These are phyloP conservation scores for Tanypteryx hageni DNA, from an alignment of 2,888 invertebrate species.

Conservation along the genomic window DNA sequence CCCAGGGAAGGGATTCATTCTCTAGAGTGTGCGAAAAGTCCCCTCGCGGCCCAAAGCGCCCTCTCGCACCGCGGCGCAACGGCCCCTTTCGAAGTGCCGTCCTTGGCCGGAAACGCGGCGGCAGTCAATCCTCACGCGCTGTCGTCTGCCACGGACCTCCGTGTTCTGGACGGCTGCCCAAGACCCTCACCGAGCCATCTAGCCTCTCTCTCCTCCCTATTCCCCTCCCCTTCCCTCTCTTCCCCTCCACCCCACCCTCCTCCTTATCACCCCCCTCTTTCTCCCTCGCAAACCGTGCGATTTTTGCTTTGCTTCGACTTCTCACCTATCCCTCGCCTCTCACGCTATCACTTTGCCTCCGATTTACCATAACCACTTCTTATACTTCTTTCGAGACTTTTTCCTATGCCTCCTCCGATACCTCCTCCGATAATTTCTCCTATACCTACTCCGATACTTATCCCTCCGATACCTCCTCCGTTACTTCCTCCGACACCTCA, in stretches of 20 bases:
- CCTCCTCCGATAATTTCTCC: too few species aligned
- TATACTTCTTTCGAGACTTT: too few species aligned
- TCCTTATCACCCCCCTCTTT: background rate
- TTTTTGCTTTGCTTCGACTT: too few species aligned
- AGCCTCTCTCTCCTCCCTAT: background rate
- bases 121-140: background rate
- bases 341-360: too few species aligned
- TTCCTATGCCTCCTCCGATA: too few species aligned
- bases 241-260: background rate
- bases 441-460: too few species aligned
- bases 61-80: background rate
- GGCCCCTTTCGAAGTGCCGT: background rate
- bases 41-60: background rate
- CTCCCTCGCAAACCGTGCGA: background rate
- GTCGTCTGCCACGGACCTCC: conserved; percentile 17
- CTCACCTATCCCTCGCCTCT: too few species aligned
- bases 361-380: too few species aligned
- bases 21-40: background rate
- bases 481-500: too few species aligned
- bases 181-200: background rate
- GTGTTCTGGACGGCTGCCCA: conserved; percentile 27
- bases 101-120: conserved; percentile 26
- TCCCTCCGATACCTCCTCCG: too few species aligned
- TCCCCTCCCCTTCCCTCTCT: background rate
- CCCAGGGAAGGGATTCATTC: background rate